Evolutionary conservation across 1,140 invertebrate genomes (phyloP), one percentile per base, ranked within the genome.

Genomic region (Aphaenogaster ashmeadi): DNA sequence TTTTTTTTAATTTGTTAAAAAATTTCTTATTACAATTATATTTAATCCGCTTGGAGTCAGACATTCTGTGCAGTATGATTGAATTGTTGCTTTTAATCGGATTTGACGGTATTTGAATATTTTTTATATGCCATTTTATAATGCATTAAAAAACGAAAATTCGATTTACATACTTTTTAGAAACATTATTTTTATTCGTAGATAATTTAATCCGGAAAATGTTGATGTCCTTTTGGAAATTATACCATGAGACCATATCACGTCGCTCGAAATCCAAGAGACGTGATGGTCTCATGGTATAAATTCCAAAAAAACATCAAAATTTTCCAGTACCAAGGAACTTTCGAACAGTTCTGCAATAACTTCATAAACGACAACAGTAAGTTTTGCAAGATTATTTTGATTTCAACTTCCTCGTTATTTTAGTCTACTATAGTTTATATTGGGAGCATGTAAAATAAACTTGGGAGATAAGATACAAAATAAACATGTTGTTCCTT

Each of bases 261-360:
- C 89, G 96, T 98, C 0, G 96, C 96, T 1, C 96, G 98, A 87
- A 98, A 98, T 94, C 97, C 98, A 2, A 98, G 98, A 94, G 98
- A 98, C 92, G 96, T 97, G 0, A 96, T 97, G 44, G 96, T 98
- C 1, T 98, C 98, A 0, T 98, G 97, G 92, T 98, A 96, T 91
- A 96, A 98, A 93, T 97, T 96, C 96, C 92, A 95, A 95, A 44
- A 78, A 0, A 2, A 38, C 7, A 3, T 13, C 0, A n/a, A 33
- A 47, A 2, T 6, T 18, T 15, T 60, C 62, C 96, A 96, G 8
- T 97, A 96, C 90, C 93, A 93, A 56, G 97, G 97, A 44, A 96
- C 95, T 83, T 97, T 97, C 81, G 95, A 96, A 2, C 95, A 97
- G 18, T 97, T 97, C 83, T 96, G 96, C 83, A 94, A 96, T 83